phyloP scores from a whole-genome alignment of 1,140 invertebrate genomes.

The Procambarus virginalis region DNA sequence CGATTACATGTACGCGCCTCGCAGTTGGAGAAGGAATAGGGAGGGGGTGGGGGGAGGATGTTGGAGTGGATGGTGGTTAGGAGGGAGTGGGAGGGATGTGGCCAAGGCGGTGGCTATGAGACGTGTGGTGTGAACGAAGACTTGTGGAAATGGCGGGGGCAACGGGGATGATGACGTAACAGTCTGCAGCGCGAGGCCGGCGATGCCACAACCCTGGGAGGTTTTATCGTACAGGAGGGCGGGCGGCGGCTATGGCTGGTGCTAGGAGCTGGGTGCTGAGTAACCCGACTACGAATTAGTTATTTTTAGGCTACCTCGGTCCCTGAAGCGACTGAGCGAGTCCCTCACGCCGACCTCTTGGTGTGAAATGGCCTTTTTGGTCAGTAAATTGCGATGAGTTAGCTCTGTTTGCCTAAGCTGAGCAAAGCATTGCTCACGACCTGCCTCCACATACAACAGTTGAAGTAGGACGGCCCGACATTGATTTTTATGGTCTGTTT shows the following conservation, averaged over 20 bases:
- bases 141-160: constrained; percentile 19
- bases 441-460: neutral
- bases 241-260: neutral
- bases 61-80: neutral
- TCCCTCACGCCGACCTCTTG: neutral
- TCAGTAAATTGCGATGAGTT: neutral
- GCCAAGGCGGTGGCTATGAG: neutral
- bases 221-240: constrained; percentile 3
- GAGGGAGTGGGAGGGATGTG: too few relatives aligned
- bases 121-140: constrained; percentile 20
- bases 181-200: neutral
- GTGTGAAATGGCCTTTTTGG: neutral
- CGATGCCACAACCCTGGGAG: constrained; percentile 22
- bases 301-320: neutral
- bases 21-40: too few relatives aligned
- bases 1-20: neutral
- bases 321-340: neutral
- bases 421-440: neutral
- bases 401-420: neutral
- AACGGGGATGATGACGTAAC: constrained; percentile 51
- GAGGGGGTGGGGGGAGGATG: neutral
- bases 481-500: neutral
- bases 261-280: neutral
- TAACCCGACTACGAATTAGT: neutral
- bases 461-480: neutral